Evolutionary conservation across 2,797 vertebrate species (phyloP).

Genomic region (Onychomys arenicola): DNA sequence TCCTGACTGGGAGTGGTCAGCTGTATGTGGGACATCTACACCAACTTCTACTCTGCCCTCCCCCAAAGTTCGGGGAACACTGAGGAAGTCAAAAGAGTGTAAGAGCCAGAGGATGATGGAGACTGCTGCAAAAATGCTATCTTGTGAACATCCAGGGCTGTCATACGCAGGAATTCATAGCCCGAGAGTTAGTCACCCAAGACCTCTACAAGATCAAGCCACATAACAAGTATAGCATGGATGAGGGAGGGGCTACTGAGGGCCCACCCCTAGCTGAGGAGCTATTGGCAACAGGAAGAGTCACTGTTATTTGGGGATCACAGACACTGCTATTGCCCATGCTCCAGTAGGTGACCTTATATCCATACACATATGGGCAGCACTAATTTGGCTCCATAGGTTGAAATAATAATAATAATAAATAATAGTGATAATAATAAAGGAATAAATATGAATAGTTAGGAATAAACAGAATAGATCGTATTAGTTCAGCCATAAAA

Average conservation of each 20-base stretch:
- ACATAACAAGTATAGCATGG: neutral
- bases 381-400: neutral
- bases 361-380: neutral
- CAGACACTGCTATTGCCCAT: neutral
- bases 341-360: neutral
- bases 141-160: neutral
- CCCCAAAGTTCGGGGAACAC: neutral
- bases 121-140: neutral
- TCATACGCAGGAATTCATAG: neutral
- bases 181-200: neutral
- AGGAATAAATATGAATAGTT: neutral
- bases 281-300: neutral
- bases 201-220: neutral
- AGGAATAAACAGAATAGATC: neutral
- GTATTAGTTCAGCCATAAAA: neutral
- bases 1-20: neutral
- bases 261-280: neutral
- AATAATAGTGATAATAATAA: neutral
- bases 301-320: neutral
- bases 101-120: neutral
- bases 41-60: neutral
- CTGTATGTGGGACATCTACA: neutral
- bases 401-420: neutral
- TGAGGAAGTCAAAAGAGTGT: too few relatives aligned
- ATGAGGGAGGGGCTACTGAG: neutral